Percentiles rank a stretch among this genome's conserved stretches.
Conservation (phyloP, 1,140 invertebrate species). For the Pogonognathellus flavescens region DNA sequence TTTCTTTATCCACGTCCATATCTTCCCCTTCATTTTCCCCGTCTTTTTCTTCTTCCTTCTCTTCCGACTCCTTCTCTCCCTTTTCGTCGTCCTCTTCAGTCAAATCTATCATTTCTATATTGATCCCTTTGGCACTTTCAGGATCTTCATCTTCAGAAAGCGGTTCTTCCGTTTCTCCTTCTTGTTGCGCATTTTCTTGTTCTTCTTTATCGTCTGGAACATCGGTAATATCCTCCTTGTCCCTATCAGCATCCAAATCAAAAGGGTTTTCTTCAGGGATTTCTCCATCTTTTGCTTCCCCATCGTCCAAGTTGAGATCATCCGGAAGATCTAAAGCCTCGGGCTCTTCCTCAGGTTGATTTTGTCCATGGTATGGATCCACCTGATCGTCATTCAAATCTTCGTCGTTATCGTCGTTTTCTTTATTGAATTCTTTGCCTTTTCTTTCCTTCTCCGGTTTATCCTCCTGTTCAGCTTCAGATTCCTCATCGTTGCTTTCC, state of each 20-base stretch:
- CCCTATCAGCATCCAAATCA: conserved; percentile 67
- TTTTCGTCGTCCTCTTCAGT: conserved; percentile 63
- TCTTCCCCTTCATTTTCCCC: conserved; percentile 69
- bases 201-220: conserved; percentile 55
- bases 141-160: conserved; percentile 57
- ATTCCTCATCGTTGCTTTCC: conserved; percentile 62
- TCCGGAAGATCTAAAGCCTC: conserved; percentile 90
- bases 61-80: conserved; percentile 65
- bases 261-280: conserved; percentile 71
- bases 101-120: conserved; percentile 64
- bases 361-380: conserved; percentile 84
- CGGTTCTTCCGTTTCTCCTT: conserved; percentile 58
- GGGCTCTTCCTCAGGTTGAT: conserved; percentile 80
- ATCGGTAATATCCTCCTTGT: conserved; percentile 54
- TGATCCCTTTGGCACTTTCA: conserved; percentile 50
- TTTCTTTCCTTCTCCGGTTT: conserved; percentile 65
- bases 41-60: conserved; percentile 64
- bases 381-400: conserved; percentile 86
- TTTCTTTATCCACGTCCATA: conserved; percentile 70
- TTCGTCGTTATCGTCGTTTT: conserved; percentile 68
- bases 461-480: conserved; percentile 68
- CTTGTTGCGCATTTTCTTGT: conserved; percentile 53
- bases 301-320: conserved; percentile 85
- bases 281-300: conserved; percentile 72
- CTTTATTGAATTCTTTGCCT: conserved; percentile 64